Base-by-base conservation (phyloP, 2,797 vertebrate genomes). In the Pseudotriccus pelzelni region DNA sequence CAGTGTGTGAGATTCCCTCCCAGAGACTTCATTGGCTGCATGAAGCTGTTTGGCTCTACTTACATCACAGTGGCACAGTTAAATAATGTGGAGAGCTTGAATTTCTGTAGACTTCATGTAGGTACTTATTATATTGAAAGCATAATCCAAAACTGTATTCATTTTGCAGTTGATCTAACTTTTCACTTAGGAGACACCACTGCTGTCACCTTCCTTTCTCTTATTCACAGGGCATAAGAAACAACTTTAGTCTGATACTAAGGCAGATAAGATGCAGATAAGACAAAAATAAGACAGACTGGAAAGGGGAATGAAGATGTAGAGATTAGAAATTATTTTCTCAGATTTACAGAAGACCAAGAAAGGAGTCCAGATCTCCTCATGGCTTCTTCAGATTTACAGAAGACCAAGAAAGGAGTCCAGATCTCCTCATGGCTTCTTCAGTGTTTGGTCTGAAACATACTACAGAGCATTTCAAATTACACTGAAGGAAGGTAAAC, bases 31-130 rank as follows among this genome's bases (percentile, higher is more conserved):
- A 43, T 60, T 82, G 62, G 43, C 62, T 92, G 79, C 56, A 50
- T 62, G 6, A 90, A 69, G 19, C 84, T 52, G 7, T 81, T 91
- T 84, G 83, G 50, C 85, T 90, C 14, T 69, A 15, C n/a, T 12
- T 3, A 95, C 89, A 70, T 91, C 91, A 95, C 89, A 79, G 55
- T 79, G 74, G 63, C 47, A 23, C 36, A 91, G 59, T 85, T 56
- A 94, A 95, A 93, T 79, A 70, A 70, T 70, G 17, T 2, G 7
- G 41, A 74, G 41, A 82, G 25, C 44, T 87, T 79, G 59, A 90
- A 46, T 88, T 87, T 84, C 77, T 87, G 3, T 37, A 84, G 74
- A 66, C 52, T 46, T 95, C 47, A 18, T 79, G 27, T 36, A 91
- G 21, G 9, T 88, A 81, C 21, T 78, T 81, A 53, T 12, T 74